These are phyloP conservation scores for Ia io DNA, from an alignment of 2,113 vertebrate genomes.

Conservation along the genomic window DNA sequence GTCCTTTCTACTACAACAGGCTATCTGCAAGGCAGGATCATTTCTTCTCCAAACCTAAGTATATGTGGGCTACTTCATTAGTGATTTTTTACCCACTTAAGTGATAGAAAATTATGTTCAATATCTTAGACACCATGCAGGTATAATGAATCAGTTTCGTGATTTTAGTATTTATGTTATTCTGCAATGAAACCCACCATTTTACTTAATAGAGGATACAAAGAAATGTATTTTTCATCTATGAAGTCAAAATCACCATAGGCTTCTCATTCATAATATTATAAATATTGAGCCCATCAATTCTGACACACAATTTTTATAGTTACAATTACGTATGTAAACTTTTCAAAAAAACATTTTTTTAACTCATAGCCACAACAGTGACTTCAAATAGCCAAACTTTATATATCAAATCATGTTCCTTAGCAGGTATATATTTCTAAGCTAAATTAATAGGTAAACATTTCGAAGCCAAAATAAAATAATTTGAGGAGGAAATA, in stretches of 20 bases:
- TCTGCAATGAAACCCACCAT: background rate
- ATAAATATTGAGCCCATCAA: background rate
- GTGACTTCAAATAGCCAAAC: background rate
- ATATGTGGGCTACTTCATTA: background rate
- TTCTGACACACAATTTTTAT: slow-evolving; percentile 2
- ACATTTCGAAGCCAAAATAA: background rate
- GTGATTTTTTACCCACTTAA: background rate
- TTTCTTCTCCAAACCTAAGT: background rate
- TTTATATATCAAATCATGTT: background rate
- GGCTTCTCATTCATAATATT: background rate
- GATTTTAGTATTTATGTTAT: slow-evolving; percentile 15
- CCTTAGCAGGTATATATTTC: background rate
- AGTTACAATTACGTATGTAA: background rate
- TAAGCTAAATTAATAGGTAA: background rate
- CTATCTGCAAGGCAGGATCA: background rate
- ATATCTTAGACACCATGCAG: background rate
- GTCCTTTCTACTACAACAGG: background rate
- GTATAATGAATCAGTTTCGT: background rate
- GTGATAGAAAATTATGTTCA: background rate
- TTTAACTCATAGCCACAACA: background rate
- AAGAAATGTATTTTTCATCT: slow-evolving; percentile 19
- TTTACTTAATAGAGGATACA: background rate
- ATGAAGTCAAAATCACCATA: background rate
- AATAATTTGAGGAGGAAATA: background rate
- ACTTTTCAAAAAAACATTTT: background rate